A percentile compares a stretch with the other conserved stretches of the same genome.
phyloP scores from a whole-genome alignment of 2,797 vertebrate species.

The Otus scops region DNA sequence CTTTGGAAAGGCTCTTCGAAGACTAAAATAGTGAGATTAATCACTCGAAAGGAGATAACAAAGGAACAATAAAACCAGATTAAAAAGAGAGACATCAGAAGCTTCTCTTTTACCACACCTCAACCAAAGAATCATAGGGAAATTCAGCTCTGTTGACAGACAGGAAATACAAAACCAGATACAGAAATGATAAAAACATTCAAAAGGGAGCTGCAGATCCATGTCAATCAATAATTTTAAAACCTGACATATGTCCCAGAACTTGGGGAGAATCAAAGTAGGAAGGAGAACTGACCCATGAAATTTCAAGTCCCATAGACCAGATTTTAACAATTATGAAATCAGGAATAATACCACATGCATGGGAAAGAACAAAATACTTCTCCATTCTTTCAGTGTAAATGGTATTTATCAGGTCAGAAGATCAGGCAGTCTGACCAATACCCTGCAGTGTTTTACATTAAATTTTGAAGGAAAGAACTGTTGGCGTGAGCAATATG shows the following conservation, averaged over 20 bases:
- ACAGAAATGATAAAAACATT: not conserved
- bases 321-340: not conserved
- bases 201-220: not conserved
- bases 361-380: not conserved
- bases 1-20: not conserved
- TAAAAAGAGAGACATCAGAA: not conserved
- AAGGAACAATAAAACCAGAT: constrained; percentile 32
- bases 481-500: not conserved
- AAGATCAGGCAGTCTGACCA: not conserved
- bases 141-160: not conserved
- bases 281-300: not conserved
- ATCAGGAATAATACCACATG: not conserved
- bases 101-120: not conserved
- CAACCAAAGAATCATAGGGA: not conserved
- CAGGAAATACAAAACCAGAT: not conserved
- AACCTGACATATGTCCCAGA: not conserved
- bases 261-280: not conserved
- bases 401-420: not conserved
- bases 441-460: not conserved
- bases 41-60: not conserved
- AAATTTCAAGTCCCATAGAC: not conserved
- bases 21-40: constrained; percentile 25
- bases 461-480: not conserved
- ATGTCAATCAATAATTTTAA: not conserved
- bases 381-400: not conserved